Conservation (phyloP, 2,888 invertebrate genomes). For the Polymixis flavicincta region DNA sequence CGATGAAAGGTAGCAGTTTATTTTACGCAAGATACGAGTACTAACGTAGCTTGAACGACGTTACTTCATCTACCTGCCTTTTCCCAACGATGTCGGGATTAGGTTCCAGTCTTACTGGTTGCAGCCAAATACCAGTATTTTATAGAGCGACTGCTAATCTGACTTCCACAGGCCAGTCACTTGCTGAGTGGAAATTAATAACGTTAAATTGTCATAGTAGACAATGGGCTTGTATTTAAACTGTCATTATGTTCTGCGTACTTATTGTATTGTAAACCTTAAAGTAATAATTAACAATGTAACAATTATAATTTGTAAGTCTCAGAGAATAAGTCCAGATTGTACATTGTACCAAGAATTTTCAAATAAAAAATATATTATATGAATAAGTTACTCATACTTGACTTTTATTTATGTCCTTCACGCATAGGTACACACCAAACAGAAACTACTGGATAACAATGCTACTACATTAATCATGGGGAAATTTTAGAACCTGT, state of each 20-base stretch:
- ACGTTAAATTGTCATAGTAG: slow-evolving; percentile 3
- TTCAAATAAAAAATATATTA: slow-evolving; percentile 86
- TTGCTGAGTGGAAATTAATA: not conserved
- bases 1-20: not conserved
- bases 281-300: slow-evolving; percentile 50
- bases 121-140: too few species aligned
- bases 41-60: not conserved
- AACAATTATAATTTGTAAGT: slow-evolving; percentile 75
- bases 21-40: not conserved
- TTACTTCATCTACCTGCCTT: not conserved
- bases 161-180: too few species aligned
- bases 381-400: slow-evolving; percentile 87
- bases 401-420: slow-evolving; percentile 73
- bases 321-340: slow-evolving; percentile 80
- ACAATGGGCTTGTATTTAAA: slow-evolving; percentile 11
- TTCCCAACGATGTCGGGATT: too few species aligned
- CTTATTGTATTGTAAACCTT: slow-evolving; percentile 42
- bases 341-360: slow-evolving; percentile 88
- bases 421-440: too few species aligned
- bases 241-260: slow-evolving; percentile 57
- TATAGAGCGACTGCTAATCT: too few species aligned
- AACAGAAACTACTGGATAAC: too few species aligned
- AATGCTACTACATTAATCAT: too few species aligned
- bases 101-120: too few species aligned
- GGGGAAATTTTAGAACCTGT: too few species aligned